These are phyloP conservation scores for Syrrhaptes paradoxus DNA, from an alignment of 2,113 vertebrate genomes.

Conservation along the genomic window DNA sequence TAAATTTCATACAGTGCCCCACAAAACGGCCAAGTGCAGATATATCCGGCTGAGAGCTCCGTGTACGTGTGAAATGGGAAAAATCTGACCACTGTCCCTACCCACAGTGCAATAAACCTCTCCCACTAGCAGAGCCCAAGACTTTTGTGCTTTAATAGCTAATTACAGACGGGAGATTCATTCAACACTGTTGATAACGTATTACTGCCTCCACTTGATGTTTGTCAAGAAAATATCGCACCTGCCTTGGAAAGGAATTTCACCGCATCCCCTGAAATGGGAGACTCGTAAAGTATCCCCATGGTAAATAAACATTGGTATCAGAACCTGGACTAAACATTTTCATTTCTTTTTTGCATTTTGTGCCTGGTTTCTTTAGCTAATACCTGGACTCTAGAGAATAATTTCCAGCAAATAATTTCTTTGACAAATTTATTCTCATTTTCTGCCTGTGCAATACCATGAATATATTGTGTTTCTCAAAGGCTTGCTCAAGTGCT, in stretches of 20 bases:
- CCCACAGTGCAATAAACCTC: conserved; percentile 62
- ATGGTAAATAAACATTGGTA: not conserved
- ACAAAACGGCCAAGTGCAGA: not conserved
- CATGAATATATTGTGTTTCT: not conserved
- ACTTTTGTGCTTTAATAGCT: conserved; percentile 28
- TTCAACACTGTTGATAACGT: conserved; percentile 12
- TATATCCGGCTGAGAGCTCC: not conserved
- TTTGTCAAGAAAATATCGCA: conserved; percentile 10
- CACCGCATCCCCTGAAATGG: not conserved
- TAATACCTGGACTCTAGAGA: not conserved
- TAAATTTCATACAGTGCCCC: not conserved
- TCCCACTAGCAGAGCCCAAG: conserved; percentile 9
- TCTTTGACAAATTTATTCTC: not conserved
- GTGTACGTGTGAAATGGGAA: conserved; percentile 28
- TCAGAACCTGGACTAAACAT: not conserved
- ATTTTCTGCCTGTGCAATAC: not conserved
- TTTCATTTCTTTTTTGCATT: not conserved
- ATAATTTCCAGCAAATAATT: not conserved
- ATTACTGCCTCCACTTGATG: conserved; percentile 4
- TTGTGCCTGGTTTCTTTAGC: not conserved
- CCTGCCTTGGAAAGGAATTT: conserved; percentile 40
- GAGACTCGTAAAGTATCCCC: not conserved
- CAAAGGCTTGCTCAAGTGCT: not conserved
- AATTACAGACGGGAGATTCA: conserved; percentile 63
- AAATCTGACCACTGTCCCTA: conserved; percentile 33